phyloP scores from a whole-genome alignment of 2,797 vertebrate genomes.

The Pogoniulus pusillus region DNA sequence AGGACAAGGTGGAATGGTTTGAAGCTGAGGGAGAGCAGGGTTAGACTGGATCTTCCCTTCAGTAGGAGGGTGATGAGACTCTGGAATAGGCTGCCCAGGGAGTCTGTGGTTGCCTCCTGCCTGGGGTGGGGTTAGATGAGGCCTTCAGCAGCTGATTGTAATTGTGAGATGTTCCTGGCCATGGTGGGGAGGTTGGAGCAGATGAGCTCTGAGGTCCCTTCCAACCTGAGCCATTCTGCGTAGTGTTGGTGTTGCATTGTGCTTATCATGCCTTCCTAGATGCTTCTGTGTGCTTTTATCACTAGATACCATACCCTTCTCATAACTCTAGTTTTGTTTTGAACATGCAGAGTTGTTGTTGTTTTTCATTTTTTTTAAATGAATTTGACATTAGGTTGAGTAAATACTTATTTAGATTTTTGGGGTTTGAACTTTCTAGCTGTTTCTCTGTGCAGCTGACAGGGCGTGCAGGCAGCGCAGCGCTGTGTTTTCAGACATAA shows the following conservation, averaged over 20 bases:
- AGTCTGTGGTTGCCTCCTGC: too few species aligned
- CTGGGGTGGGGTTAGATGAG: too few species aligned
- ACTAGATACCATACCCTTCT: background rate
- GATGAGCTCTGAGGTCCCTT: too few species aligned
- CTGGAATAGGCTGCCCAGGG: too few species aligned
- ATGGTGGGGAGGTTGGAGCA: too few species aligned
- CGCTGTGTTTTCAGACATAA: constrained; percentile 18
- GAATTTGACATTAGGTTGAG: background rate
- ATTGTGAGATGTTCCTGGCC: too few species aligned
- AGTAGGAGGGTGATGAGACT: too few species aligned
- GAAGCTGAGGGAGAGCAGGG: too few species aligned
- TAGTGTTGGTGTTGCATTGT: background rate
- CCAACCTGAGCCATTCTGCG: too few species aligned
- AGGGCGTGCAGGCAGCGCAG: background rate
- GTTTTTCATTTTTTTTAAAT: background rate
- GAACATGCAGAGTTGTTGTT: background rate
- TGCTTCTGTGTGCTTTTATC: background rate
- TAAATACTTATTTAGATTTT: background rate
- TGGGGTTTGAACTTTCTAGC: background rate
- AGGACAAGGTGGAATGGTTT: too few species aligned
- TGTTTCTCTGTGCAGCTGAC: background rate
- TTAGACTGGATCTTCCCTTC: too few species aligned
- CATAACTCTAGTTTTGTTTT: background rate
- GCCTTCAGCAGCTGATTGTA: too few species aligned
- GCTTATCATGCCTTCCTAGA: background rate